Evolutionary conservation across 1,140 invertebrate species (phyloP), one percentile per base, ranked within the genome.

Genomic region (Cydia pomonella): DNA sequence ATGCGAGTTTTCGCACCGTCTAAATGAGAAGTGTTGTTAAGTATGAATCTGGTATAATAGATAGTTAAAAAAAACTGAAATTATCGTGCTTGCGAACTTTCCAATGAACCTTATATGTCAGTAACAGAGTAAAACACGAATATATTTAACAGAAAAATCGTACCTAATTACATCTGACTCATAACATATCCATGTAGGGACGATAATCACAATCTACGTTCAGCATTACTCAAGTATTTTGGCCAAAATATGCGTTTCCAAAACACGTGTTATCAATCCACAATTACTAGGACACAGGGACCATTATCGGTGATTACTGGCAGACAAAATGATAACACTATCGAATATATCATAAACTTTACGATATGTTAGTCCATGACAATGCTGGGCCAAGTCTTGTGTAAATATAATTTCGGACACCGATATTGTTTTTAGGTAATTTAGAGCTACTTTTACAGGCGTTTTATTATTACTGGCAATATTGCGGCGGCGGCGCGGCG

Each of bases 301-400:
- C 77, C 75, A 82, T 82, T 88, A 88, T 88, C 84, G 72, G 16
- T 41, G 83, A 83, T 84, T 82, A 84, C 82, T 82, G 87, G 81
- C 80, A 81, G 82, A 87, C 85, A 86, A 85, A 89, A 87, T 87
- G 87, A 88, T 90, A 90, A 78, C 71, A 75, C 85, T 88, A 89
- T 90, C 87, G 62, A 59, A 18, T 75, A 66, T 82, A 83, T 86
- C 84, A 81, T 89, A 87, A 88, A 89, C 80, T 85, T 88, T 86
- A 90, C 80, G 82, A 86, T 84, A 82, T 77, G 76, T 80, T 82
- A 47, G 75, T 75, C 80, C 72, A 79, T 76, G 53, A 84, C 82
- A 83, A 87, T 84, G 73, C 77, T 77, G 78, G 81, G 79, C 87
- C 86, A 83, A 90, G 86, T 82, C 77, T 84, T 83, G 76, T 81